Conservation (phyloP, 2,797 vertebrate genomes). For the Macrochelys suwanniensis region DNA sequence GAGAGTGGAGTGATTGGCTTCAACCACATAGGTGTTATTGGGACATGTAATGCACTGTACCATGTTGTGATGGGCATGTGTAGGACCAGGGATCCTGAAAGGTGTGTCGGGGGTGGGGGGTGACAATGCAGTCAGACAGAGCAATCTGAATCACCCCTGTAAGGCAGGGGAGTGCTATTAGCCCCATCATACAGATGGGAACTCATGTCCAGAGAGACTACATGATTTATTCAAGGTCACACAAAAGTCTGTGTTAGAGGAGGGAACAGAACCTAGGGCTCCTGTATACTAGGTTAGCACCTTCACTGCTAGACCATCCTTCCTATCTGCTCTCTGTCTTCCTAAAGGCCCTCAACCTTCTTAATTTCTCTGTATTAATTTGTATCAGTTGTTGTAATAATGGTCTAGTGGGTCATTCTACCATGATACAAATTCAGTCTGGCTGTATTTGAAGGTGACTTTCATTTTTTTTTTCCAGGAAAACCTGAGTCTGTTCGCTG, state of each 20-base stretch:
- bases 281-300: not conserved
- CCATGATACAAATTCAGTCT: not conserved
- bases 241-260: not conserved
- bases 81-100: not conserved
- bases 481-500: slow-evolving; percentile 87
- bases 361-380: not conserved
- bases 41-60: not conserved
- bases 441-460: not conserved
- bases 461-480: slow-evolving; percentile 81
- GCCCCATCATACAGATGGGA: not conserved
- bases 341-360: accelerated
- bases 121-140: no score
- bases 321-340: not conserved
- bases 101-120: no score
- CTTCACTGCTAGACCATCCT: not conserved
- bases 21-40: not conserved
- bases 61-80: not conserved
- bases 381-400: not conserved
- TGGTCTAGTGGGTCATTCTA: not conserved
- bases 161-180: not conserved
- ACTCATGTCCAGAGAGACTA: not conserved
- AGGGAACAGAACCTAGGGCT: not conserved
- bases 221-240: not conserved
- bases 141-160: not conserved
- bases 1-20: not conserved